Conservation (phyloP, 2,113 vertebrate genomes). For the Microtus oregoni region DNA sequence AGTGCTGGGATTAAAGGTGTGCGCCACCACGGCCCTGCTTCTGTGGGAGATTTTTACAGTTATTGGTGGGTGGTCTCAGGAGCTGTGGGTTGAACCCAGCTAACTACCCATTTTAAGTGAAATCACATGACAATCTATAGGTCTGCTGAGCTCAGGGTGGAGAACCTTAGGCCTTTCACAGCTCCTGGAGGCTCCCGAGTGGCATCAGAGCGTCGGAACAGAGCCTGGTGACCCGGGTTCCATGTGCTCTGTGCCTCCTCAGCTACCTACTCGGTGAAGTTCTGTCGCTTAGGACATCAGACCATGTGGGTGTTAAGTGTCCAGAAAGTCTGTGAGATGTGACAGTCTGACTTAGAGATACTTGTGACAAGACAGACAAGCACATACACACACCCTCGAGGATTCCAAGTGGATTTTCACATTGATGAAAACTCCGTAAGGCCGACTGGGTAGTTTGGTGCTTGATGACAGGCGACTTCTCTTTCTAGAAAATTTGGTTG, state of each 20-base stretch:
- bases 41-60: conserved; percentile 44
- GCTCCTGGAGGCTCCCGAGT: neutral
- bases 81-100: neutral
- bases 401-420: neutral
- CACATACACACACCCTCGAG: neutral
- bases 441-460: neutral
- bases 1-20: neutral
- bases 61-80: conserved; percentile 30
- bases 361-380: too few species aligned
- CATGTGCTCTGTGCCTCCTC: neutral
- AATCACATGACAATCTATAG: neutral
- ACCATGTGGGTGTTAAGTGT: neutral
- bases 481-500: neutral
- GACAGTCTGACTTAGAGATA: neutral
- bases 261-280: neutral
- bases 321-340: neutral
- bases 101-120: conserved; percentile 44
- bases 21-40: neutral
- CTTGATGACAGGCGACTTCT: neutral
- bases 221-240: neutral
- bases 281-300: neutral
- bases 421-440: neutral
- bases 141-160: neutral
- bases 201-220: neutral
- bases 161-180: neutral